Base-by-base conservation (phyloP, 1,140 invertebrate species). In the Teleopsis dalmanni region DNA sequence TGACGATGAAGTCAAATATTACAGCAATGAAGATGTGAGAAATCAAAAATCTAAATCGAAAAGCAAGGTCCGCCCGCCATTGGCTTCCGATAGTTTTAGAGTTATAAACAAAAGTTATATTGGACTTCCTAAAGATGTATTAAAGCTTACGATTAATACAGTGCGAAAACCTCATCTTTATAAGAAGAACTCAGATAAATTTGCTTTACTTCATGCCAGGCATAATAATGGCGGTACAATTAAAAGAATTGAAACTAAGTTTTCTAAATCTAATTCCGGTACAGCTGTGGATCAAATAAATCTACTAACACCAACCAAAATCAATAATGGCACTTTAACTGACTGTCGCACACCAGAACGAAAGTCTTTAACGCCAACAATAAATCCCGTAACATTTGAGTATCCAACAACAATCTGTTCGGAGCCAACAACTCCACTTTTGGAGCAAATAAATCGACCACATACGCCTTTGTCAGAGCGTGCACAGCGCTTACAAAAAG, bases 401-500 rank as follows among this genome's bases (percentile, higher is more conserved):
- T 66, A 60, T 19, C 42, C 47, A n/a, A 13, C 36, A 41, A 38
- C 50, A 16, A 21, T 19, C 8, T 38, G 10, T 9, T 52, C 46
- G 7, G 51, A 31, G 25, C 48, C 52, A 2, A 47, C 52, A 14
- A 54, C 48, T 33, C 52, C 52, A 38, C 26, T 48, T 25, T 33
- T 22, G 9, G 41, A 47, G 16, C 41, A 40, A 41, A 23, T 40
- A 23, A 47, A 26, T 27, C 34, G 58, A 10, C 66, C 65, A 6
- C 48, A 43, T 10, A 70, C 66, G 8, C 66, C 67, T 0, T 37
- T 70, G 8, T 55, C 70, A 3, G 75, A 76, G 50, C 69, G 80
- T 27, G 77, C 78, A 0, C 60, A 75, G 1, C 78, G 75, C 48
- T 65, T 84, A 2, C 73, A 78, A 52, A 76, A 75, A 54, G 81